Percentiles rank a stretch among this genome's conserved stretches.
Evolutionary conservation across 2,888 invertebrate species (phyloP).

Genomic region (Sacculina carcini): DNA sequence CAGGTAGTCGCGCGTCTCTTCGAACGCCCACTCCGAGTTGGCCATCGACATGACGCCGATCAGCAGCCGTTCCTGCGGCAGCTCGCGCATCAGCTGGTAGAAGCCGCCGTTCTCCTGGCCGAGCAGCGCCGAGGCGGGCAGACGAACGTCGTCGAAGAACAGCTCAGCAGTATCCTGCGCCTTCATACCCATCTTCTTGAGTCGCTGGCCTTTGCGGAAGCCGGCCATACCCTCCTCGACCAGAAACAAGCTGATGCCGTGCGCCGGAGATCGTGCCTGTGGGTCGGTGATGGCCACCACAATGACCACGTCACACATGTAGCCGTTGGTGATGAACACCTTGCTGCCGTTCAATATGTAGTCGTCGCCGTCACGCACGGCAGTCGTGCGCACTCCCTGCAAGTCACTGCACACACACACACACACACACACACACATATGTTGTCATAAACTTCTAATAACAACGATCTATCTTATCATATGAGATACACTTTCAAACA

Average conservation of each 20-base stretch:
- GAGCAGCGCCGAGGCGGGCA: constrained; percentile 19
- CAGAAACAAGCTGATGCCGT: constrained; percentile 23
- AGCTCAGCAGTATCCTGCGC: constrained; percentile 23
- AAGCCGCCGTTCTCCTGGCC: constrained; percentile 22
- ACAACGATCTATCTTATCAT: too few species aligned
- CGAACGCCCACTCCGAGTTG: constrained; percentile 22
- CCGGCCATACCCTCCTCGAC: constrained; percentile 22
- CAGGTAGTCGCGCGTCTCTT: constrained; percentile 22
- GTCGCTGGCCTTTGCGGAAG: constrained; percentile 21
- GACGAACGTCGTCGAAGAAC: constrained; percentile 22
- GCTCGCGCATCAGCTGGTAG: constrained; percentile 22
- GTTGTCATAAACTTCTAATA: too few species aligned
- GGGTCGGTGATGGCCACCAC: constrained; percentile 23
- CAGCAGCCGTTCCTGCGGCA: constrained; percentile 22
- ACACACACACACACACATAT: too few species aligned
- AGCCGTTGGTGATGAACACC: constrained; percentile 23
- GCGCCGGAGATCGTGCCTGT: constrained; percentile 20
- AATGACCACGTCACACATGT: constrained; percentile 20
- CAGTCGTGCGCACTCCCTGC: constrained; percentile 22
- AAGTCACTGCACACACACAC: constrained; percentile 19
- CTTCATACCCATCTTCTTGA: constrained; percentile 22
- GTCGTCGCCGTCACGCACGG: constrained; percentile 21
- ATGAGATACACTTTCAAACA: too few species aligned
- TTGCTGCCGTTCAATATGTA: constrained; percentile 24
- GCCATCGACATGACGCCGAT: constrained; percentile 20